phyloP scores from a whole-genome alignment of 2,113 vertebrate species.

The Bettongia penicillata region DNA sequence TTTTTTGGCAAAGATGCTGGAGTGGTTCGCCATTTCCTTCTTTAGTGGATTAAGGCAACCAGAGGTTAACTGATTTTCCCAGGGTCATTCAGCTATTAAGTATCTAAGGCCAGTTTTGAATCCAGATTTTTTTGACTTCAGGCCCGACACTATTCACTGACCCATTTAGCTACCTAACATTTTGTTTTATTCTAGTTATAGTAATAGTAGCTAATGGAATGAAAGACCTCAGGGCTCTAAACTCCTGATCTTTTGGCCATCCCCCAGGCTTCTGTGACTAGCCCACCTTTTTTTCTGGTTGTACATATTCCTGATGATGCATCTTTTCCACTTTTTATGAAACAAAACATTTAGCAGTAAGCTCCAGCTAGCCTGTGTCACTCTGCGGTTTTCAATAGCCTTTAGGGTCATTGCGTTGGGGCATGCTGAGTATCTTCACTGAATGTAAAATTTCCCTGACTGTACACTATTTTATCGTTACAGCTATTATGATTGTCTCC shows the following conservation, averaged over 20 bases:
- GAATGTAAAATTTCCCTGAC: not conserved
- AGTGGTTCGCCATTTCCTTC: not conserved
- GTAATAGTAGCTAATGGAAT: not conserved
- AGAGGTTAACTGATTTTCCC: not conserved
- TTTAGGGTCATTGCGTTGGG: not conserved
- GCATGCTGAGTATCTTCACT: not conserved
- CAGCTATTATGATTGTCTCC: not conserved
- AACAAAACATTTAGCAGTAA: not conserved
- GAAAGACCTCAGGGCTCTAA: not conserved
- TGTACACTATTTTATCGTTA: not conserved
- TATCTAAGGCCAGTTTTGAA: not conserved
- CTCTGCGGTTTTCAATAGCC: not conserved
- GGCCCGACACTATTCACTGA: not conserved
- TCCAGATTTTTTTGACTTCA: no score
- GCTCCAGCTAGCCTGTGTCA: not conserved
- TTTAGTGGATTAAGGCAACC: not conserved
- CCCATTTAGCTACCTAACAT: not conserved
- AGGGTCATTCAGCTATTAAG: not conserved
- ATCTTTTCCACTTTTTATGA: not conserved
- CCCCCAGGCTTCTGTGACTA: not conserved
- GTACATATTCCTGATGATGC: not conserved
- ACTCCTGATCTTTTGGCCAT: not conserved
- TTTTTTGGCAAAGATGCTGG: not conserved
- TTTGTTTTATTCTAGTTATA: not conserved
- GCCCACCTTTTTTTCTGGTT: not conserved